Base-by-base conservation (phyloP, 92 coral and sea anemone genomes). In the Umimayanthus kanabou region DNA sequence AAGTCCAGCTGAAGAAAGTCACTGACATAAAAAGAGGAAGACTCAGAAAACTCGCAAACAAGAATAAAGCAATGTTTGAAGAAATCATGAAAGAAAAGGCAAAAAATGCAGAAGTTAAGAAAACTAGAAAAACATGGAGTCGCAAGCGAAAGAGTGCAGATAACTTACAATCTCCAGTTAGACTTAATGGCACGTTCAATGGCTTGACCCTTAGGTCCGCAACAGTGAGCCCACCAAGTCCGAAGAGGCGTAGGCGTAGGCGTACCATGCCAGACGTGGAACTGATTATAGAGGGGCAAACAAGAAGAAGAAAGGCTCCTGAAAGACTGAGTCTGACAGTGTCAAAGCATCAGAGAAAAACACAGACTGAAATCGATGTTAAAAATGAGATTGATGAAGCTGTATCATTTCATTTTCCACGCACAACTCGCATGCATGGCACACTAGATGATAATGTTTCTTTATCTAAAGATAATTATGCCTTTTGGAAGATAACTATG, bases 31-130 rank as follows among this genome's bases (percentile, higher is more conserved):
- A 83, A 72, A 83, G 74, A 28, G 78, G 87, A 47, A 83, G 70
- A 43, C 73, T 83, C 49, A 71, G 87, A 69, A 83, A 83, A 83
- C 25, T 83, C 4, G 87, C 87, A 83, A 83, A 47, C 29, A 83
- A 83, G 15, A 83, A 83, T 43, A 83, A 70, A 37, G 87, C 43
- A 67, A 83, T 83, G 87, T 83, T 83, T 70, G 87, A 83, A 11
- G 87, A 83, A 83, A 83, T 83, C 33, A 83, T 83, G 87, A 83
- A 83, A 47, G 87, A 83, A 83, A 83, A 83, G 40, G 87, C 87
- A 13, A 83, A 83, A 30, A 83, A 13, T 49, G 40, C 76, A 10
- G 58, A 70, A 70, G 74, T 83, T 70, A 83, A 70, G 78, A 83
- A 83, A 71, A 69, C 87, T 39, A 80, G 50, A 70, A 45, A 29